Conservation (phyloP, 1,140 invertebrate genomes). For the Heliconius himera region DNA sequence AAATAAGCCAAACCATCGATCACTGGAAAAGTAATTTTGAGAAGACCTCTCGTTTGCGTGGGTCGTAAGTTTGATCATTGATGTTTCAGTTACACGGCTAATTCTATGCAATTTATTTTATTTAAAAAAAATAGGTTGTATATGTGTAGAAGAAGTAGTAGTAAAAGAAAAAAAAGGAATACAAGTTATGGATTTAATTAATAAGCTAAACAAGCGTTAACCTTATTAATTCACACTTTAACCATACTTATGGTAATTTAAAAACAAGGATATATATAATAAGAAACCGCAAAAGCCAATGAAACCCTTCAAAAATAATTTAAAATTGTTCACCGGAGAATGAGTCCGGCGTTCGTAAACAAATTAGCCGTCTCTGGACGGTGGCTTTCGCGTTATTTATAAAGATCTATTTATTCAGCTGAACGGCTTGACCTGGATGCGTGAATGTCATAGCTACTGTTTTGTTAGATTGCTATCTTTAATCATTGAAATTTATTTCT, state of each 20-base stretch:
- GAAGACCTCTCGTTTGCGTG: conserved; percentile 39
- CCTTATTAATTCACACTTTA: not conserved
- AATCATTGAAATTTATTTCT: conserved; percentile 6
- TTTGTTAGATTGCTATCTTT: conserved; percentile 24
- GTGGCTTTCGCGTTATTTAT: conserved; percentile 66
- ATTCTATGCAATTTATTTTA: not conserved
- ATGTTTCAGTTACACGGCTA: conserved; percentile 16
- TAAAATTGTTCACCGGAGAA: conserved; percentile 10
- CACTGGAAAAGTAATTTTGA: conserved; percentile 64
- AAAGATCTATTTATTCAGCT: conserved; percentile 78
- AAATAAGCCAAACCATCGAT: conserved; percentile 72
- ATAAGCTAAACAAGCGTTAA: not conserved
- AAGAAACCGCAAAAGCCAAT: conserved; percentile 14
- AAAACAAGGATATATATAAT: not conserved
- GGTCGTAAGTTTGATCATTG: conserved; percentile 20
- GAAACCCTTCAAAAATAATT: conserved; percentile 22
- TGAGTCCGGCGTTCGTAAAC: conserved; percentile 42
- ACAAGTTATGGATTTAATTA: no score
- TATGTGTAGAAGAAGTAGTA: not conserved
- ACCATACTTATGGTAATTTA: not conserved
- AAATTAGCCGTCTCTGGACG: conserved; percentile 57
- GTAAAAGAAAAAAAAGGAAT: no score
- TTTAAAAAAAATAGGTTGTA: not conserved
- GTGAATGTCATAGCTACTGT: conserved; percentile 47
- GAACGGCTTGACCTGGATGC: conserved; percentile 71